These are phyloP conservation scores for Capra hircus DNA, from an alignment of 2,113 vertebrate species.

Conservation along the genomic window DNA sequence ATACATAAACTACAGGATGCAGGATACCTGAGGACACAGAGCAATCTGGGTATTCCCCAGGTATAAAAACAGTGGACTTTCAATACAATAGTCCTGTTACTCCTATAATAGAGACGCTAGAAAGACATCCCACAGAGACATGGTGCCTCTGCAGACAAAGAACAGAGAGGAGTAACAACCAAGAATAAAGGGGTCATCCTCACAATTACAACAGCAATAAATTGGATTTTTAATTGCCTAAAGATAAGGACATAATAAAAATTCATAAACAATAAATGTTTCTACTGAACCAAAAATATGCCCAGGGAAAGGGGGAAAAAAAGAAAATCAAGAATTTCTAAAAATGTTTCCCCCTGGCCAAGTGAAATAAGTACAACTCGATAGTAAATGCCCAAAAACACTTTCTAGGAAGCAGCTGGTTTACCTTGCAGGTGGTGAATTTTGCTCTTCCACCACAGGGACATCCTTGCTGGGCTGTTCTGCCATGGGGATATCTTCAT, in stretches of 20 bases:
- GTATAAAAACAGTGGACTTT: neutral
- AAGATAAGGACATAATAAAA: neutral
- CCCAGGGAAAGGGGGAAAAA: neutral
- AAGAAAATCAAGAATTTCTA: neutral
- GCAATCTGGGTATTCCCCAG: neutral
- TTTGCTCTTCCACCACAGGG: neutral
- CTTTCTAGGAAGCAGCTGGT: neutral
- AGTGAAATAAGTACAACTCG: neutral
- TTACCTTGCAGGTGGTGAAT: constrained; percentile 63
- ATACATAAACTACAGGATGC: constrained; percentile 9
- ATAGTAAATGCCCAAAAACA: neutral
- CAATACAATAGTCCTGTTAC: neutral
- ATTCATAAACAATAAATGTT: neutral
- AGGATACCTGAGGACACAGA: neutral
- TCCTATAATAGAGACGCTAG: neutral
- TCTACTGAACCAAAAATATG: neutral
- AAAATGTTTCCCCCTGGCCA: neutral
- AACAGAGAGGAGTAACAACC: neutral
- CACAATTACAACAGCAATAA: neutral
- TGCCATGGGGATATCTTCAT: constrained; percentile 2
- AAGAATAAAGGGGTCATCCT: neutral
- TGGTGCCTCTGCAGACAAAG: neutral
- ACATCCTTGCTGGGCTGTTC: constrained; percentile 32
- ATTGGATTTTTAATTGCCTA: neutral
- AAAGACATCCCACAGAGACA: neutral